Conservation (phyloP, 2,888 invertebrate genomes). For the Cephus runcator region DNA sequence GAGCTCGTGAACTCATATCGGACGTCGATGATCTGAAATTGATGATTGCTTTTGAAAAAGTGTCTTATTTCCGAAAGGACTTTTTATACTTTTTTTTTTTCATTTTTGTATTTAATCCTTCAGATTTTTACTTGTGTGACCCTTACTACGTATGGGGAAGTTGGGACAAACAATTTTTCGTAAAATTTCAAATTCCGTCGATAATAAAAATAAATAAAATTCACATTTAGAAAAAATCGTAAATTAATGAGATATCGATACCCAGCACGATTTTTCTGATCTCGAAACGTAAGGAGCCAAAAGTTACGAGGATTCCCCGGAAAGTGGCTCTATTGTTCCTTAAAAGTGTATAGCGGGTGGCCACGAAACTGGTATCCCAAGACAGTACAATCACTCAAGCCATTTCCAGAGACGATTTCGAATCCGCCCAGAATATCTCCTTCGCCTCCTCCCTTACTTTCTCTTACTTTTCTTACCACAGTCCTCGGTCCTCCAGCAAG, state of each 20-base stretch:
- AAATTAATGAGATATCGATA: neutral
- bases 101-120: neutral
- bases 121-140: too few species aligned
- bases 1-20: neutral
- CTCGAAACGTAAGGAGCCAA: neutral
- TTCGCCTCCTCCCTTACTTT: neutral
- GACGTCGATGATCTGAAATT: neutral
- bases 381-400: constrained; percentile 7
- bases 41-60: neutral
- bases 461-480: neutral
- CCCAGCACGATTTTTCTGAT: neutral
- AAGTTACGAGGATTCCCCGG: neutral
- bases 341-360: neutral
- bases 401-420: constrained; percentile 13
- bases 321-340: constrained; percentile 5
- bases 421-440: constrained; percentile 9
- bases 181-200: too few species aligned
- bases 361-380: neutral
- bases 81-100: neutral
- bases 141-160: too few species aligned
- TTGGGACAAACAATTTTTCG: too few species aligned
- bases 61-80: neutral
- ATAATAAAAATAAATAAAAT: too few species aligned
- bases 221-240: too few species aligned
- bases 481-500: neutral